Percentiles rank a stretch among this genome's conserved stretches.
Evolutionary conservation across 2,797 vertebrate species (phyloP).

Genomic region (Paratrypauchen microcephalus): DNA sequence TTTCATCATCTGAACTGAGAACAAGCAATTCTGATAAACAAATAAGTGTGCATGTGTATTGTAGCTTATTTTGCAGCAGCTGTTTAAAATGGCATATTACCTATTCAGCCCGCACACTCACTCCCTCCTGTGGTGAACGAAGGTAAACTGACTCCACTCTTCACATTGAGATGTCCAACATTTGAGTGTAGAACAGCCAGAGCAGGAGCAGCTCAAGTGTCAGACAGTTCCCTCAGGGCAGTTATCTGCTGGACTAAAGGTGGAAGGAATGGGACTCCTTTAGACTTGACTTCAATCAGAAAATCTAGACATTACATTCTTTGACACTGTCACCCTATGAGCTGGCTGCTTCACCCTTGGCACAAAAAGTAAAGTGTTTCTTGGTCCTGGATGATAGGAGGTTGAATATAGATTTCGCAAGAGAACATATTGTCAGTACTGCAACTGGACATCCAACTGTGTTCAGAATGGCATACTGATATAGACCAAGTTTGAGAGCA

Average conservation of each 20-base stretch:
- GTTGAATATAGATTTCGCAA: slow-evolving; percentile 47
- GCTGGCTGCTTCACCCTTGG: slow-evolving; percentile 9
- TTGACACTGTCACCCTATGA: slow-evolving; percentile 13
- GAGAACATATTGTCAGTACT: slow-evolving; percentile 41
- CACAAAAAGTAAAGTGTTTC: slow-evolving; percentile 26
- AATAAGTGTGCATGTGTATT: slow-evolving; percentile 47
- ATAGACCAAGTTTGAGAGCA: background rate
- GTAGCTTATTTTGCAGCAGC: slow-evolving; percentile 73
- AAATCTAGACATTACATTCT: slow-evolving; percentile 28
- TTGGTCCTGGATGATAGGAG: slow-evolving; percentile 71
- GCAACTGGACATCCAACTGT: slow-evolving; percentile 33
- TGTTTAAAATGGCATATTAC: slow-evolving; percentile 46
- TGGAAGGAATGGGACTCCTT: slow-evolving; percentile 63
- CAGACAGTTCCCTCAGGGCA: slow-evolving; percentile 21
- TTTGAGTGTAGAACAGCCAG: slow-evolving; percentile 57
- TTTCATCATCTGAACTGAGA: slow-evolving; percentile 12
- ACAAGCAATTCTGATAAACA: slow-evolving; percentile 17
- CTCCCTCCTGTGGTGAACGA: background rate
- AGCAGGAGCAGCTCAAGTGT: slow-evolving; percentile 37
- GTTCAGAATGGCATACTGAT: slow-evolving; percentile 15
- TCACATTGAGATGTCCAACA: slow-evolving; percentile 34
- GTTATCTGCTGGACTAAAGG: slow-evolving; percentile 57
- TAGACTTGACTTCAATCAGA: slow-evolving; percentile 12
- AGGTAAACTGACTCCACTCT: slow-evolving; percentile 49
- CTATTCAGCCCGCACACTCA: slow-evolving; percentile 1